phyloP scores from a whole-genome alignment of 2,113 vertebrate species.

The Rhagologus leucostigma region DNA sequence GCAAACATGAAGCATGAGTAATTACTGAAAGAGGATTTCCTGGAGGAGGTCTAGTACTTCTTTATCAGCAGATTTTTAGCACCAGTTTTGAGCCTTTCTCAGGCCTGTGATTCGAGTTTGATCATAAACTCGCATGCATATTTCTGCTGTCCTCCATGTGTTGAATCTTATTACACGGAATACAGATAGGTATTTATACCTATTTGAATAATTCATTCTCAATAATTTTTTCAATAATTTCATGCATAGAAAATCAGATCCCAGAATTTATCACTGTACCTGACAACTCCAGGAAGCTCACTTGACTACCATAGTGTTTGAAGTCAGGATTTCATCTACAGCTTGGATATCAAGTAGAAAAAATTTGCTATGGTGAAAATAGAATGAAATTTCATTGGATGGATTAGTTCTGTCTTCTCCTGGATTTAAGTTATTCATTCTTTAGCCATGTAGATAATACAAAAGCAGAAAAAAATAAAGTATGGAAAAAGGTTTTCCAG shows the following conservation, averaged over 20 bases:
- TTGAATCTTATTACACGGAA: neutral
- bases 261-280: neutral
- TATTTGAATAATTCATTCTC: neutral
- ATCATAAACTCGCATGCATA: neutral
- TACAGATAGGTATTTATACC: neutral
- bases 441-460: neutral
- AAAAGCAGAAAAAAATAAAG: neutral
- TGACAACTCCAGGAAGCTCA: neutral
- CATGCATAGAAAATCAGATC: neutral
- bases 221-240: neutral
- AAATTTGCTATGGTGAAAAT: neutral
- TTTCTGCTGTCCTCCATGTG: neutral
- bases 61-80: neutral
- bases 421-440: neutral
- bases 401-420: neutral
- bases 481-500: neutral
- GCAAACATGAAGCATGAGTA: neutral
- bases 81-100: neutral
- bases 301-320: neutral
- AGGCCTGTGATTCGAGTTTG: neutral
- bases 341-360: neutral
- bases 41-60: neutral
- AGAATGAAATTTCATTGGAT: neutral
- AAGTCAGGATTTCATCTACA: neutral
- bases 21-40: neutral